Evolutionary conservation across 37 sponge, comb jelly and placozoan species (phyloP), one percentile per base, ranked within the genome.

Genomic region (Halisarca cf. caerulea): DNA sequence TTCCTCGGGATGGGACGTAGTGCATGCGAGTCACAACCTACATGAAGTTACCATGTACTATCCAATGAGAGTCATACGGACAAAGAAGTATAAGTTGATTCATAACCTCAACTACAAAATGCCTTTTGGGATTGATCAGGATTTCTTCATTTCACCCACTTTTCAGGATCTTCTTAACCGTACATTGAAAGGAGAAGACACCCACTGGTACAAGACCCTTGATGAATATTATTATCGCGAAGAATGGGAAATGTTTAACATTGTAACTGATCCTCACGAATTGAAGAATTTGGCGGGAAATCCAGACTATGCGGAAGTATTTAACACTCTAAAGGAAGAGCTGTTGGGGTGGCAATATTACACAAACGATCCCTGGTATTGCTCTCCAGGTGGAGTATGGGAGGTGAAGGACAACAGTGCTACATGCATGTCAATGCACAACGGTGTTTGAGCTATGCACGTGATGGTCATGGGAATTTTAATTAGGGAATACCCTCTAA

Each of bases 11-110:
- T 92, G 86, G 86, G 92, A 92, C 39, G 79, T 38, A 27, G 84
- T 92, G 38, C 86, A 60, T 53, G 84, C 93, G 0, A 92, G 93
- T 45, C 93, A 92, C 80, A 86, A 86, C 61, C 80, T 92, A 35
- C 89, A 92, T 70, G 89, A 89, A 51, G 79, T 89, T 34, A 89
- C 90, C 35, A 92, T 92, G 93, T 92, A 86, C 81, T 92, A 92
- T 25, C 93, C 93, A 20, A 92, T 92, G 93, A 82, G 93, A 41
- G 90, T 87, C 3, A n/a, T 88, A 24, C 90, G 93, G 0, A 83
- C 81, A 15, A 21, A 35, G 14, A 21, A 33, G 17, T 86, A 53
- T 58, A 89, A 89, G 53, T 90, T 92, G 17, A 92, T 92, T 32
- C 85, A 92, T 68, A 92, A 92, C 64, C 25, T 92, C n/a, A 59